Evolutionary conservation across 2,113 vertebrate genomes (phyloP).

Genomic region (Alectura lathami): DNA sequence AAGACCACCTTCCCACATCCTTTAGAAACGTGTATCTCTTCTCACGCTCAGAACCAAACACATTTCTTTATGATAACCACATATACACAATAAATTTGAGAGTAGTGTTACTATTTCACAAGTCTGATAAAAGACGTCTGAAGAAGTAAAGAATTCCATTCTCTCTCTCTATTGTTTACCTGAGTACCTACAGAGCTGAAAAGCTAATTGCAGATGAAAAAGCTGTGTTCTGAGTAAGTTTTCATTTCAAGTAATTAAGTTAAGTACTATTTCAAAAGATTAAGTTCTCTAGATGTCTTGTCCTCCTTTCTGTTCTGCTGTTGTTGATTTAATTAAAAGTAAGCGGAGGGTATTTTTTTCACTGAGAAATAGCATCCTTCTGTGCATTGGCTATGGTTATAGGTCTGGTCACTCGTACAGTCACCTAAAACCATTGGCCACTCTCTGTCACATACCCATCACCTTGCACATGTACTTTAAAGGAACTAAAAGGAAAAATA

Average conservation of each 20-base stretch:
- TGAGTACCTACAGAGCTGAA: not conserved
- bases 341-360: not conserved
- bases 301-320: not conserved
- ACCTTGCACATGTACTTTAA: not conserved
- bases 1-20: not conserved
- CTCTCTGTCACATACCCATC: not conserved
- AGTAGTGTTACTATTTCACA: not conserved
- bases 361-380: not conserved
- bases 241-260: not conserved
- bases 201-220: not conserved
- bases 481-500: not conserved
- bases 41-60: not conserved
- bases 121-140: not conserved
- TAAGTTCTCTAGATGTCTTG: not conserved
- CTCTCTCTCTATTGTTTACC: not conserved
- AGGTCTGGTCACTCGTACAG: not conserved
- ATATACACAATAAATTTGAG: not conserved
- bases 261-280: not conserved
- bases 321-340: not conserved
- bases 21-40: not conserved
- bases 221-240: not conserved
- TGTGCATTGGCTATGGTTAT: rapidly evolving
- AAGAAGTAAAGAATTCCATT: not conserved
- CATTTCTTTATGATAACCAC: not conserved
- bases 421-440: not conserved